Conservation (phyloP, 2,113 vertebrate species). For the Oryzias melastigma region DNA sequence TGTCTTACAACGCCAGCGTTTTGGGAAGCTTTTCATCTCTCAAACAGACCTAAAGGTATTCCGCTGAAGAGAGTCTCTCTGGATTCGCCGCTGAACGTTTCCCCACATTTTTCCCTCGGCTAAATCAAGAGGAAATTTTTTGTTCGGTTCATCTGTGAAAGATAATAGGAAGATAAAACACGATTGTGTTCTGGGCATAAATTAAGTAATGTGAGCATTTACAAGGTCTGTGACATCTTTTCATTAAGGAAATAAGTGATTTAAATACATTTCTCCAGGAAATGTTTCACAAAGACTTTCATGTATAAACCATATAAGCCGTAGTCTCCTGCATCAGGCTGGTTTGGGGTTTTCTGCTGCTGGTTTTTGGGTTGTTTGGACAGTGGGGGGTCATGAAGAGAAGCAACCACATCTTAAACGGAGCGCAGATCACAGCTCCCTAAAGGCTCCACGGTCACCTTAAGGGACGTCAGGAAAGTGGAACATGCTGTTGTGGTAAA, state of each 20-base stretch:
- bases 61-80: conserved; percentile 37
- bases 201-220: conserved; percentile 31
- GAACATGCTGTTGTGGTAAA: too few species aligned
- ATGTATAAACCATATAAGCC: too few species aligned
- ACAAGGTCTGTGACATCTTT: not conserved
- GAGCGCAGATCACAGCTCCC: too few species aligned
- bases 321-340: too few species aligned
- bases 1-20: conserved; percentile 12
- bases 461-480: too few species aligned
- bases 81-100: conserved; percentile 48
- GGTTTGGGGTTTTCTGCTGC: too few species aligned
- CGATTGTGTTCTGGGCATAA: conserved; percentile 18
- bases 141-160: conserved; percentile 42
- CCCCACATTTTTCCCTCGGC: conserved; percentile 23
- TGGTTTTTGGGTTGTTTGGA: too few species aligned
- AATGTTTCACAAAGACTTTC: too few species aligned
- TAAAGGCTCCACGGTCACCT: too few species aligned
- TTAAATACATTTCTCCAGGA: not conserved
- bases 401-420: too few species aligned
- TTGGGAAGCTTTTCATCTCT: conserved; percentile 48
- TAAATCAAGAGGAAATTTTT: conserved; percentile 53
- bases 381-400: too few species aligned
- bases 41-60: conserved; percentile 53
- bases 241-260: not conserved
- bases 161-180: conserved; percentile 44